Percentiles rank a stretch among this genome's conserved stretches.
Conservation (phyloP, 2,888 invertebrate species). For the Platerodrilus igneus region DNA sequence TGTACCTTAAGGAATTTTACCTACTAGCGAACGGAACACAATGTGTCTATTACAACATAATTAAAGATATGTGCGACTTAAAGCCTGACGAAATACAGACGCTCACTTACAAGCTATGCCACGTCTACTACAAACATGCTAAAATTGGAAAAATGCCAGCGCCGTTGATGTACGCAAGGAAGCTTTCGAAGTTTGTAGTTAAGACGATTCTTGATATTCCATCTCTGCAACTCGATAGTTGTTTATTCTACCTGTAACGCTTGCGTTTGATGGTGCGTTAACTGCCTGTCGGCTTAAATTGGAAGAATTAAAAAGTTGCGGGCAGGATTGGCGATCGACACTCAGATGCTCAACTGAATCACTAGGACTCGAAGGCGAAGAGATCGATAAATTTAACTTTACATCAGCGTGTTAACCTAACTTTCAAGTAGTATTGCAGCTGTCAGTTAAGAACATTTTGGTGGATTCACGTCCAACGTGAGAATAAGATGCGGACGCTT, state of each 20-base stretch:
- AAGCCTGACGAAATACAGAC: neutral
- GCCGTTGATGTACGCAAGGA: conserved; percentile 1
- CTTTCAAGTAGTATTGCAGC: too few relatives aligned
- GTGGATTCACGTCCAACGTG: too few relatives aligned
- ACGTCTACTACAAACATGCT: conserved; percentile 7
- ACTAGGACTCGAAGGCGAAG: too few relatives aligned
- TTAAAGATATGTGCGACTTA: neutral
- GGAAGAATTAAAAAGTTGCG: too few relatives aligned
- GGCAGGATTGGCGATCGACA: too few relatives aligned
- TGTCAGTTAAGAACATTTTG: too few relatives aligned
- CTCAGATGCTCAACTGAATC: too few relatives aligned
- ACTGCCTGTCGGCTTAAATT: too few relatives aligned
- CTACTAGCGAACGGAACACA: neutral
- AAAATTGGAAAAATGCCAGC: conserved; percentile 2
- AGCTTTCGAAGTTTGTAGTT: conserved; percentile 1
- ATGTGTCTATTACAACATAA: neutral
- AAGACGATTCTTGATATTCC: conserved; percentile 4
- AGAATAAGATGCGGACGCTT: too few relatives aligned
- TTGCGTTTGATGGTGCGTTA: too few relatives aligned
- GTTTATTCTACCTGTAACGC: conserved; percentile 3
- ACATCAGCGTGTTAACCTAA: too few relatives aligned
- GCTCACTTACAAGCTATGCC: conserved; percentile 7
- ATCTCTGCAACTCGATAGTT: conserved; percentile 1
- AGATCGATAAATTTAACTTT: too few relatives aligned
- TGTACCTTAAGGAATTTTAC: neutral